phyloP scores from a whole-genome alignment of 92 coral and sea anemone genomes.

The Epizoanthus scotinus region DNA sequence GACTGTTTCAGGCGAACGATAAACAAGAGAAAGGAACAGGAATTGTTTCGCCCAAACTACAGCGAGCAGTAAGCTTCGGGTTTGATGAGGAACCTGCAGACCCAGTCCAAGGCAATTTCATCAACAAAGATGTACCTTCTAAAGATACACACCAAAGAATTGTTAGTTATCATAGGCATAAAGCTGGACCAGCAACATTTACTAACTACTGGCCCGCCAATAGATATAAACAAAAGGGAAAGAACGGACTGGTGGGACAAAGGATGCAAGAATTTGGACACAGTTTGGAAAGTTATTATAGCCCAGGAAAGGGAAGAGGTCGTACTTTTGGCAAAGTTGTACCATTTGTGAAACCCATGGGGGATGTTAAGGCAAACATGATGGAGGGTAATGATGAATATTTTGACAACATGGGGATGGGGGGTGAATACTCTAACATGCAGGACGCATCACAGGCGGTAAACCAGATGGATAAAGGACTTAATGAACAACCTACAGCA shows the following conservation, averaged over 20 bases:
- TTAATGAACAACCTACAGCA: background rate
- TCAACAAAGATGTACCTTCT: background rate
- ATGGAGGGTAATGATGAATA: slow-evolving; percentile 45
- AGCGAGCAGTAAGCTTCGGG: background rate
- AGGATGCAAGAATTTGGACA: background rate
- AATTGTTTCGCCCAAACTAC: background rate
- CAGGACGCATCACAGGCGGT: background rate
- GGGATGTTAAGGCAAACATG: slow-evolving; percentile 14
- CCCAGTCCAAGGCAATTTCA: background rate
- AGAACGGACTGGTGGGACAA: background rate
- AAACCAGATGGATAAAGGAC: background rate
- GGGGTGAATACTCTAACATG: slow-evolving; percentile 10
- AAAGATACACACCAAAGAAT: background rate
- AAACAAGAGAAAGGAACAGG: background rate
- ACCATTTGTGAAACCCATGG: background rate
- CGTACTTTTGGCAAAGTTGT: background rate
- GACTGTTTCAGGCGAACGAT: background rate
- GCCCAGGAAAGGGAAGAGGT: background rate
- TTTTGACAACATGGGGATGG: slow-evolving; percentile 43
- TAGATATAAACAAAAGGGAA: background rate
- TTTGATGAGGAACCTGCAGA: background rate
- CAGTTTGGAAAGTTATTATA: background rate
- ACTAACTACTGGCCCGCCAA: background rate
- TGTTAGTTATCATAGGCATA: background rate
- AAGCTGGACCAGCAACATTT: background rate